Conservation (phyloP, 30 jellyfish, hydroid and myxozoan species). For the Cassiopea andromeda region DNA sequence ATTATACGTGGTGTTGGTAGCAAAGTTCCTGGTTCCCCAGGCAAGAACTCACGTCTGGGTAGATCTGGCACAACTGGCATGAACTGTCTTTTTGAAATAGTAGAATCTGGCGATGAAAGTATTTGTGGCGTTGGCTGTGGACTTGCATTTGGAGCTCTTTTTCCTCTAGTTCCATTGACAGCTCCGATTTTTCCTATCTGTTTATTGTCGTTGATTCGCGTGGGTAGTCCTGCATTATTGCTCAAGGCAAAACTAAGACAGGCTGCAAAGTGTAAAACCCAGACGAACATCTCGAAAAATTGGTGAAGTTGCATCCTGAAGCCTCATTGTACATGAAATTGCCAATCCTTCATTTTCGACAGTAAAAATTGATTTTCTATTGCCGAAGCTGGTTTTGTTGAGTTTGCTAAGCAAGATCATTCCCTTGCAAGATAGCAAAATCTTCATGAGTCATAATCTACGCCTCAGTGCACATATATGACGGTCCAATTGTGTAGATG, state of each 20-base stretch:
- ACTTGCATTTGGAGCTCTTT: constrained; percentile 45
- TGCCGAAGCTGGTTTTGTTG: background rate
- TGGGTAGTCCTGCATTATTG: constrained; percentile 46
- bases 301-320: constrained; percentile 19
- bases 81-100: constrained; percentile 63
- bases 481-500: constrained; percentile 32
- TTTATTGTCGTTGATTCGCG: constrained; percentile 62
- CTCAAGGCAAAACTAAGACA: constrained; percentile 67
- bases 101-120: constrained; percentile 32
- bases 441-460: constrained; percentile 64
- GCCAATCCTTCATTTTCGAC: background rate
- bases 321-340: constrained; percentile 26
- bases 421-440: constrained; percentile 35
- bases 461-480: constrained; percentile 66
- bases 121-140: constrained; percentile 47
- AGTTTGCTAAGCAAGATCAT: constrained; percentile 29
- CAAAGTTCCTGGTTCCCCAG: constrained; percentile 51
- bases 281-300: constrained; percentile 50
- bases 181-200: background rate
- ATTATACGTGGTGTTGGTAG: constrained; percentile 71
- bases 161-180: constrained; percentile 36
- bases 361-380: background rate
- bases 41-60: constrained; percentile 44
- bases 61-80: constrained; percentile 64
- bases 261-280: constrained; percentile 27